Evolutionary conservation across 2,113 vertebrate genomes (phyloP), one percentile per base, ranked within the genome.

Genomic region (Gymnarchus niloticus): DNA sequence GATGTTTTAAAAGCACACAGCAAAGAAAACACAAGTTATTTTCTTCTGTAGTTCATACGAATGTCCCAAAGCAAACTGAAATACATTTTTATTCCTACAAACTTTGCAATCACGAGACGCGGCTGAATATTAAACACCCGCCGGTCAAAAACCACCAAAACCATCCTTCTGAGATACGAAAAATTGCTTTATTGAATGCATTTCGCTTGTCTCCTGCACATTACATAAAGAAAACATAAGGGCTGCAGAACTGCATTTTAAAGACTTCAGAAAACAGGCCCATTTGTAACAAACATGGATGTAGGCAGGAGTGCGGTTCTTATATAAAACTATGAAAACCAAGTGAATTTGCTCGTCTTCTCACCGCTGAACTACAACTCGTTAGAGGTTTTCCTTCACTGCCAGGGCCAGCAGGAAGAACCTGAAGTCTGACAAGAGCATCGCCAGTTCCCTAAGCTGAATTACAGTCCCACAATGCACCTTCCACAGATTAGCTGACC

Each of bases 11-110:
- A 95, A 94, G 95, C 94, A 96, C 94, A 94, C 95, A 96, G 94
- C 94, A 95, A 98, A 98, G 95, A 98, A 98, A 99, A 99, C 97
- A 98, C 96, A 98, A 98, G 97, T 98, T 97, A 98, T 98, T 97
- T 96, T 96, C 94, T 92, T 87, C 92, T 92, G 95, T 92, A 95
- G 95, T 97, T 98, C 97, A 97, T 97, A 95, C 93, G 86, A 92
- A 93, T 93, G 93, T 93, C 94, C 93, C 91, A 94, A 92, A 96
- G 96, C 96, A 91, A 95, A 97, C 96, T 97, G 96, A 91, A 94
- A 95, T 93, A 96, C 93, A 87, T 94, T 95, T 98, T 97, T 96
- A 96, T 97, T 96, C 95, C 91, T 93, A 92, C 88, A 94, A 93
- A 95, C 94, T 94, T 93, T 92, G 92, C 95, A 96, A 94, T 94